These are phyloP conservation scores for Heliconius hortense DNA, from an alignment of 2,888 invertebrate species.

Conservation along the genomic window DNA sequence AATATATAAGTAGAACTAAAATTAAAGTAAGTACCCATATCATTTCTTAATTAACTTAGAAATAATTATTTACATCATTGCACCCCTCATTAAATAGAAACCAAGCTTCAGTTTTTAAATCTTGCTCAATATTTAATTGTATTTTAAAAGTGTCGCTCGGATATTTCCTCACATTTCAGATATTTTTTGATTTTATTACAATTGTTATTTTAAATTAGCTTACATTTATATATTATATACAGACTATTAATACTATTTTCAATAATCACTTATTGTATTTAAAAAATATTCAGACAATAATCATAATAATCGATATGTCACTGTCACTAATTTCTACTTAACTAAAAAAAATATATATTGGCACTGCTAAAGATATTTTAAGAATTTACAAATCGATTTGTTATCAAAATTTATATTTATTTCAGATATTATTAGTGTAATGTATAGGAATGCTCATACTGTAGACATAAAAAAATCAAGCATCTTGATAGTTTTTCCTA, in stretches of 20 bases:
- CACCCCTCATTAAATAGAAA: constrained; percentile 41
- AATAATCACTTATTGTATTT: constrained; percentile 5
- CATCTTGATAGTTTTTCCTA: too few species aligned
- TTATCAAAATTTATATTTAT: constrained; percentile 1
- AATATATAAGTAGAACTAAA: constrained; percentile 12
- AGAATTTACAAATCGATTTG: not conserved
- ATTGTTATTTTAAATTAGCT: constrained; percentile 11
- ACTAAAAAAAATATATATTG: not conserved
- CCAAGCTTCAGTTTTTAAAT: not conserved
- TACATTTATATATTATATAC: constrained; percentile 26
- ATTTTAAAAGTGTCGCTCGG: not conserved
- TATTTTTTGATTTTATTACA: not conserved
- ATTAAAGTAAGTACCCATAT: constrained; percentile 48
- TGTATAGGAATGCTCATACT: not conserved
- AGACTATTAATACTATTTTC: constrained; percentile 26
- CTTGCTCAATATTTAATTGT: not conserved
- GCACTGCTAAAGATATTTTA: not conserved
- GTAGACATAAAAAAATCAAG: not conserved
- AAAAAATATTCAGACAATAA: not conserved
- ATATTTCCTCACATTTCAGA: not conserved
- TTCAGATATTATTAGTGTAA: not conserved
- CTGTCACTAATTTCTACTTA: not conserved
- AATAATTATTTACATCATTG: constrained; percentile 47
- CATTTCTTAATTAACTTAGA: constrained; percentile 38
- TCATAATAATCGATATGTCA: constrained; percentile 13